These are phyloP conservation scores for Hyles euphorbiae DNA, from an alignment of 1,140 invertebrate species.

Conservation along the genomic window DNA sequence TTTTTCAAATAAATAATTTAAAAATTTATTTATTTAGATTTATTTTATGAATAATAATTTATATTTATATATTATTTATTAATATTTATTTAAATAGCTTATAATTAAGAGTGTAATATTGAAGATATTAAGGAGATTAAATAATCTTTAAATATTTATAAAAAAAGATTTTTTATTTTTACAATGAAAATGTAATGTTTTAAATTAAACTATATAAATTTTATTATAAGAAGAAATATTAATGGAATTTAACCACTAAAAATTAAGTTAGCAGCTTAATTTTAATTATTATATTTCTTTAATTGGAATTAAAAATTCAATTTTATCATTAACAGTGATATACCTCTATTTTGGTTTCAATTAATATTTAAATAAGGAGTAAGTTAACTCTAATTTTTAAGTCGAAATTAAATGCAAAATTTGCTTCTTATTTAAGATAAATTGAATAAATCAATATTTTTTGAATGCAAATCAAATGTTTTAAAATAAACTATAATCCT, in stretches of 20 bases:
- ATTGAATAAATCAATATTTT: slow-evolving; percentile 75
- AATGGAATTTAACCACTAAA: slow-evolving; percentile 12
- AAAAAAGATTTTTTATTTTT: slow-evolving; percentile 66
- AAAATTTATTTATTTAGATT: slow-evolving; percentile 26
- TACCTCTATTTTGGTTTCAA: slow-evolving; percentile 77
- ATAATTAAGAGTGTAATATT: slow-evolving; percentile 75
- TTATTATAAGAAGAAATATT: slow-evolving; percentile 5
- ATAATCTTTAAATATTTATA: slow-evolving; percentile 49
- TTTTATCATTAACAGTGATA: slow-evolving; percentile 77
- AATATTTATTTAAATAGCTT: slow-evolving; percentile 75
- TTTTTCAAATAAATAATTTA: slow-evolving; percentile 62
- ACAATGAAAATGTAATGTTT: slow-evolving; percentile 78
- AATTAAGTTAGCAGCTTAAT: slow-evolving; percentile 71
- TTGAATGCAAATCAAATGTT: slow-evolving; percentile 80
- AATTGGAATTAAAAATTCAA: slow-evolving; percentile 60
- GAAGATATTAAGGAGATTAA: slow-evolving; percentile 74
- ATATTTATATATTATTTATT: too few relatives aligned
- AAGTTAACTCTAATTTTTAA: slow-evolving; percentile 62
- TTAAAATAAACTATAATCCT: slow-evolving; percentile 77
- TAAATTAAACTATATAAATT: slow-evolving; percentile 70
- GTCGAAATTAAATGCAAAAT: slow-evolving; percentile 76
- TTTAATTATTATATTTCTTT: slow-evolving; percentile 11
- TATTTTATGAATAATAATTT: too few relatives aligned
- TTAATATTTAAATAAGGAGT: slow-evolving; percentile 71
- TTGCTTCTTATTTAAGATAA: slow-evolving; percentile 77